A percentile compares a stretch with the other conserved stretches of the same genome.
phyloP scores from a whole-genome alignment of 2,888 invertebrate genomes.

The Drosophila rellima region DNA sequence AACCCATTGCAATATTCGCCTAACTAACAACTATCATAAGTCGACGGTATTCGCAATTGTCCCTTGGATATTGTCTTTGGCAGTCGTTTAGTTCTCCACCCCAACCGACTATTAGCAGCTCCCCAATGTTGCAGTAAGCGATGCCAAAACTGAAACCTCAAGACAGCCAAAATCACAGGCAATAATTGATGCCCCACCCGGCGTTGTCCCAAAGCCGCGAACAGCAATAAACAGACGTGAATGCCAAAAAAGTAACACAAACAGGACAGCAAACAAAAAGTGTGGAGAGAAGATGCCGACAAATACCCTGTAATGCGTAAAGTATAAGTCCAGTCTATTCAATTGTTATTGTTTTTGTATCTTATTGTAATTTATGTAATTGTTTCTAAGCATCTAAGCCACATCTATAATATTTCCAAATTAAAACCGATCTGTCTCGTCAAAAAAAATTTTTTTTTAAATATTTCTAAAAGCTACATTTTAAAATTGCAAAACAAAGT shows the following conservation, averaged over 20 bases:
- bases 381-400: no score
- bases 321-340: background rate
- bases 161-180: slow-evolving; percentile 71
- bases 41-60: slow-evolving; percentile 29
- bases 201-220: slow-evolving; percentile 64
- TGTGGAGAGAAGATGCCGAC: background rate
- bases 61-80: slow-evolving; percentile 23
- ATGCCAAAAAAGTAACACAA: slow-evolving; percentile 37
- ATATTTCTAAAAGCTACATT: no score
- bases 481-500: background rate
- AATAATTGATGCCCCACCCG: slow-evolving; percentile 70
- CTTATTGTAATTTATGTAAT: no score
- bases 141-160: slow-evolving; percentile 50
- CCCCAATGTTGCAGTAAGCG: slow-evolving; percentile 33
- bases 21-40: slow-evolving; percentile 16
- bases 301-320: slow-evolving; percentile 15
- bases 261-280: slow-evolving; percentile 12
- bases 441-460: no score
- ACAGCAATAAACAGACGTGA: slow-evolving; percentile 68
- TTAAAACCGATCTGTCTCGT: no score
- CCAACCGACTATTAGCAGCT: slow-evolving; percentile 47
- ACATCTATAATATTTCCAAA: no score
- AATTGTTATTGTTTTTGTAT: no score
- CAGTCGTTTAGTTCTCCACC: slow-evolving; percentile 12
- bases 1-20: background rate